A percentile compares a stretch with the other conserved stretches of the same genome.
Evolutionary conservation across 1,140 invertebrate species (phyloP).

Genomic region (Cardiocondyla obscurior): DNA sequence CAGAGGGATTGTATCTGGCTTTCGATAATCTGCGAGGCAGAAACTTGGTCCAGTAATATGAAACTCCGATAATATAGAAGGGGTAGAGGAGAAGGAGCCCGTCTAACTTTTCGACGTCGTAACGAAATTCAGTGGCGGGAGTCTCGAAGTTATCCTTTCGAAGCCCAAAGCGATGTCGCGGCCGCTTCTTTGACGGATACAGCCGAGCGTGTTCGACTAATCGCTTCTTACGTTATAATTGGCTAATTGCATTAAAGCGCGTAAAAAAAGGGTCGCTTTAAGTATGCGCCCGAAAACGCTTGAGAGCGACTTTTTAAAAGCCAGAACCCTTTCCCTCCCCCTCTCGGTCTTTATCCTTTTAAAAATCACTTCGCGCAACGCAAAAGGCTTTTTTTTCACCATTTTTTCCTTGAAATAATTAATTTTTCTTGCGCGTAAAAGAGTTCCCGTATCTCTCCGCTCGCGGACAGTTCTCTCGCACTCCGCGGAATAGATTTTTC

Average conservation of each 20-base stretch:
- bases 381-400: background rate
- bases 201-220: background rate
- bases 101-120: slow-evolving; percentile 43
- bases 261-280: background rate
- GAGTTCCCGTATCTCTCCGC: background rate
- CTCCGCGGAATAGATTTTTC: background rate
- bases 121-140: slow-evolving; percentile 52
- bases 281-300: background rate
- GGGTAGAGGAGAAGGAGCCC: background rate
- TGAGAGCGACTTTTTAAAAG: background rate
- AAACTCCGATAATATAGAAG: slow-evolving; percentile 33
- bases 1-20: slow-evolving; percentile 43
- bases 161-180: slow-evolving; percentile 14
- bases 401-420: background rate
- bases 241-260: background rate
- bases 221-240: slow-evolving; percentile 21
- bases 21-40: slow-evolving; percentile 48
- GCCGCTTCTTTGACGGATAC: slow-evolving; percentile 21
- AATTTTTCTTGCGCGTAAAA: background rate
- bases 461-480: background rate
- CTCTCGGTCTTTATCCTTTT: background rate
- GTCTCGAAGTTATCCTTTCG: slow-evolving; percentile 45
- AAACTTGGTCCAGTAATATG: slow-evolving; percentile 46
- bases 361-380: background rate
- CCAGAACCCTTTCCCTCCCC: too few relatives aligned